Evolutionary conservation across 2,113 vertebrate genomes (phyloP).

Genomic region (Bubo scandiacus): DNA sequence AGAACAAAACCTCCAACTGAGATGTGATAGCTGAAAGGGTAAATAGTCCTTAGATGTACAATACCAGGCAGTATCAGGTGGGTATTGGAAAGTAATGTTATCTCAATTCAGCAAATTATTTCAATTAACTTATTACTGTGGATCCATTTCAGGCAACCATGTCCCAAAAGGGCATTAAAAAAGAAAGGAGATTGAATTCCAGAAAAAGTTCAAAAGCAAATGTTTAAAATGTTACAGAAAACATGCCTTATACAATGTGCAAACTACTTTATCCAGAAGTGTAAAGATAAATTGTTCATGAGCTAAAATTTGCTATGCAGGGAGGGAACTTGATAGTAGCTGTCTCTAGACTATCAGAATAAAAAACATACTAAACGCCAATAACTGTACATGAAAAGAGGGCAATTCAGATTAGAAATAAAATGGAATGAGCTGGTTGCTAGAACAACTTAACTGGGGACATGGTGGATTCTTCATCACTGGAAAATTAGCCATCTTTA

Average conservation of each 20-base stretch:
- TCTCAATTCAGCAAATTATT: not conserved
- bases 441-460: not conserved
- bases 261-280: not conserved
- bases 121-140: not conserved
- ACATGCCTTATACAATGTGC: not conserved
- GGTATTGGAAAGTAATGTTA: not conserved
- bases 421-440: not conserved
- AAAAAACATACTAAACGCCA: not conserved
- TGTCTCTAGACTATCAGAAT: not conserved
- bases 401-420: not conserved
- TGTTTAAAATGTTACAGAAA: not conserved
- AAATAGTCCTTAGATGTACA: not conserved
- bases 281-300: not conserved
- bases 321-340: not conserved
- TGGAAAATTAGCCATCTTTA: not conserved
- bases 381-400: not conserved
- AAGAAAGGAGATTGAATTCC: not conserved
- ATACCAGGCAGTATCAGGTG: not conserved
- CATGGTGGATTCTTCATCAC: not conserved
- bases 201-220: not conserved
- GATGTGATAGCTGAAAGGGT: not conserved
- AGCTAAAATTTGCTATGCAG: not conserved
- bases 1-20: not conserved
- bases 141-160: not conserved
- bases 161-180: not conserved